Evolutionary conservation across 23 tunicate genomes (phyloP).

Genomic region (Styela clava): DNA sequence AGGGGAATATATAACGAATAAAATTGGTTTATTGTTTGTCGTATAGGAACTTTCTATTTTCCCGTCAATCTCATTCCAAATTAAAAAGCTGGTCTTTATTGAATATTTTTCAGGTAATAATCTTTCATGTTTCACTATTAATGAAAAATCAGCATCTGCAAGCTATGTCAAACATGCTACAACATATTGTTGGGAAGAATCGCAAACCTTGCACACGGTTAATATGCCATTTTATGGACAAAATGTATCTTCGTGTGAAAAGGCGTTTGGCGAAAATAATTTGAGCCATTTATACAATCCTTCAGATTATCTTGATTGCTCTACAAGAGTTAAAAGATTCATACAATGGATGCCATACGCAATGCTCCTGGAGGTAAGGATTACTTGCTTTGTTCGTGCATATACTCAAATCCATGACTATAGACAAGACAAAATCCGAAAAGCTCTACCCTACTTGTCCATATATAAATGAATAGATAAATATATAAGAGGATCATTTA

Average conservation of each 20-base stretch:
- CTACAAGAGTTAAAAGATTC: slow-evolving; percentile 15
- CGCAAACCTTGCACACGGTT: not conserved
- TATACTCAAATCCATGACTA: too few species aligned
- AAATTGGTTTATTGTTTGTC: too few species aligned
- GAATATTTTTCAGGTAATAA: slow-evolving; percentile 25
- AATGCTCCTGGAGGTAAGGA: slow-evolving; percentile 44
- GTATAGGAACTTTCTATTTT: too few species aligned
- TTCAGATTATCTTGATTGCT: not conserved
- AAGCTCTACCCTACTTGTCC: too few species aligned
- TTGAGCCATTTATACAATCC: not conserved
- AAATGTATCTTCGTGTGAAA: not conserved
- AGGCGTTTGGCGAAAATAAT: not conserved
- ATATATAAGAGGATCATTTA: too few species aligned
- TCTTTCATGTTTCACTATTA: slow-evolving; percentile 27
- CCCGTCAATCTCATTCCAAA: too few species aligned
- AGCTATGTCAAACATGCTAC: slow-evolving; percentile 26
- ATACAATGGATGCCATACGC: slow-evolving; percentile 46
- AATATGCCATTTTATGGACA: not conserved
- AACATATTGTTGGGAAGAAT: slow-evolving; percentile 37
- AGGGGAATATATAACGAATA: too few species aligned
- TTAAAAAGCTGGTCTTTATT: too few species aligned
- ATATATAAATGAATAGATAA: too few species aligned
- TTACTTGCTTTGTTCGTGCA: too few species aligned
- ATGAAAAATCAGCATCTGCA: not conserved
- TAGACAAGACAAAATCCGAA: too few species aligned